Conservation (phyloP, 2,888 invertebrate species). For the Drosophila monieri region DNA sequence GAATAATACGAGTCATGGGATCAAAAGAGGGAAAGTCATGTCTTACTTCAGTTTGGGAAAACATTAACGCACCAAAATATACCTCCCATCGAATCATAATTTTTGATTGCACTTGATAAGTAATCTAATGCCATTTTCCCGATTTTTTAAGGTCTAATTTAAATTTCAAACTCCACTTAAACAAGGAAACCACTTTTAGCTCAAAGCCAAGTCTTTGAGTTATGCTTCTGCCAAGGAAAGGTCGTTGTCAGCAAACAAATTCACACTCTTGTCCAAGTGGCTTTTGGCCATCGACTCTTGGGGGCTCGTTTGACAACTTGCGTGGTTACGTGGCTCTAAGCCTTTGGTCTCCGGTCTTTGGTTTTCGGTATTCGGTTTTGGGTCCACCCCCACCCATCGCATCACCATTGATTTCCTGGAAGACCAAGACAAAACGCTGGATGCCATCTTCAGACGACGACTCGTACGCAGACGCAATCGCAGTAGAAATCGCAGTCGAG, state of each 20-base stretch:
- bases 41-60: neutral
- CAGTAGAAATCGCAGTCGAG: constrained; percentile 18
- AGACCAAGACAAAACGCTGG: constrained; percentile 56
- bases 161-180: neutral
- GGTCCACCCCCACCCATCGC: constrained; percentile 58
- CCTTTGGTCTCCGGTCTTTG: constrained; percentile 11
- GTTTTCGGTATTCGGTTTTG: neutral
- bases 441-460: constrained; percentile 69
- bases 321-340: constrained; percentile 61
- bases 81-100: neutral
- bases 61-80: too few relatives aligned
- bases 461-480: constrained; percentile 23
- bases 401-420: constrained; percentile 68
- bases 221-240: constrained; percentile 49
- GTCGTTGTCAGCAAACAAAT: constrained; percentile 61
- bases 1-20: constrained; percentile 12
- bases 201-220: constrained; percentile 23
- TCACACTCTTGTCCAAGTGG: constrained; percentile 47
- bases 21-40: neutral
- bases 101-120: neutral
- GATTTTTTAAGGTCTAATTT: neutral
- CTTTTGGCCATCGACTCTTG: constrained; percentile 65
- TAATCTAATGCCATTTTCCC: too few relatives aligned
- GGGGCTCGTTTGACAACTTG: constrained; percentile 76
- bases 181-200: constrained; percentile 6